A percentile compares a stretch with the other conserved stretches of the same genome.
These are phyloP conservation scores for Actinostola sp. DNA, from an alignment of 92 coral and sea anemone species.

Conservation along the genomic window DNA sequence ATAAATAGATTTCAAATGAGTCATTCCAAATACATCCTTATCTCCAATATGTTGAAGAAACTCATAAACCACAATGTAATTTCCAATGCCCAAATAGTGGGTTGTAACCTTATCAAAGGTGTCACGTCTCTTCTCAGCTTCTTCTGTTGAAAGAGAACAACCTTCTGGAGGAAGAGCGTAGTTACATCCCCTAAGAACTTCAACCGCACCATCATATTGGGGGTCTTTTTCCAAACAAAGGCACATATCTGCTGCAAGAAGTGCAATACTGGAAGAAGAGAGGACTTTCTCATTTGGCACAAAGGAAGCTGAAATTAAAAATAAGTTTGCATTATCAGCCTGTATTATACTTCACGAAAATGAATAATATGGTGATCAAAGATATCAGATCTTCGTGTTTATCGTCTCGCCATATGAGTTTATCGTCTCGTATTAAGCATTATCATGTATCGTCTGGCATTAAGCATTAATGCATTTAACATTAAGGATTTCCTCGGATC, in stretches of 20 bases:
- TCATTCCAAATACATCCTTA: conserved; percentile 54
- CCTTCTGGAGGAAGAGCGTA: conserved; percentile 53
- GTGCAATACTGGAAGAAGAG: conserved; percentile 54
- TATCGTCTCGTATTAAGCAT: no score
- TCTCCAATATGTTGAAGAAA: conserved; percentile 65
- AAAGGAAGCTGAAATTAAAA: conserved; percentile 27
- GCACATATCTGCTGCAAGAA: conserved; percentile 80
- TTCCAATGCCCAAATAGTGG: conserved; percentile 32
- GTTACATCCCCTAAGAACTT: conserved; percentile 70
- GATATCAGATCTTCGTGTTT: no score
- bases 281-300: conserved; percentile 36
- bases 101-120: conserved; percentile 48
- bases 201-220: conserved; percentile 68
- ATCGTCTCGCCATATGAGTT: no score
- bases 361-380: no score
- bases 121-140: conserved; percentile 50
- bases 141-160: conserved; percentile 36
- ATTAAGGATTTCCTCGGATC: no score
- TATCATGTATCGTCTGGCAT: no score
- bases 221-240: conserved; percentile 52
- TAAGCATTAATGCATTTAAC: no score
- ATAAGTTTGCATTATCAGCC: no score
- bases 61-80: conserved; percentile 44
- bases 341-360: no score
- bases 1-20: conserved; percentile 41